phyloP scores from a whole-genome alignment of 2,113 vertebrate genomes.

The Capra hircus region DNA sequence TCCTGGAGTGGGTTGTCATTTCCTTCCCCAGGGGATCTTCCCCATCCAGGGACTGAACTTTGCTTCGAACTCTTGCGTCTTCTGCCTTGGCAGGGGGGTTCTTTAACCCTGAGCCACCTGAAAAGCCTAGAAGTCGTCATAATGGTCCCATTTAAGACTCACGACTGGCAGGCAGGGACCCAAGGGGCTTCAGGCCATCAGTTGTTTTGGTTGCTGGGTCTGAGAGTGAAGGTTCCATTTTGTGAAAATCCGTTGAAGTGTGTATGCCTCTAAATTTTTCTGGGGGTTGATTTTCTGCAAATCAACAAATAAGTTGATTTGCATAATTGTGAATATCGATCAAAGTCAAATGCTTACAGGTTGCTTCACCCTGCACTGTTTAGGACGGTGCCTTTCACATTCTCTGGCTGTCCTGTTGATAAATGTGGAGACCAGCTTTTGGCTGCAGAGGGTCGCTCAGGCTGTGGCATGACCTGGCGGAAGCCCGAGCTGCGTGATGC shows the following conservation, averaged over 20 bases:
- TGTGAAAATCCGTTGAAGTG: background rate
- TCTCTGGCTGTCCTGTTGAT: background rate
- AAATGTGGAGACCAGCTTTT: background rate
- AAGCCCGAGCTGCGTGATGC: background rate
- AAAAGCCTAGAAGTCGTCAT: background rate
- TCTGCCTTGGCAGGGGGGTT: background rate
- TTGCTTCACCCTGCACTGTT: background rate
- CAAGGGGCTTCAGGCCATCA: background rate
- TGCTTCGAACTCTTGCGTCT: background rate
- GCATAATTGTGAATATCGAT: background rate
- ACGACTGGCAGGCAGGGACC: background rate
- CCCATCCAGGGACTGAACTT: background rate
- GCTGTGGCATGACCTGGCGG: fast-evolving
- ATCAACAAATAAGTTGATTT: background rate
- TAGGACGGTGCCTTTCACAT: background rate
- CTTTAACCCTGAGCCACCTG: background rate
- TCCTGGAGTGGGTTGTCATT: background rate
- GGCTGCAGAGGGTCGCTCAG: background rate
- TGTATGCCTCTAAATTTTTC: background rate
- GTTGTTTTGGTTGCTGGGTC: background rate
- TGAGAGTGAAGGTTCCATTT: background rate
- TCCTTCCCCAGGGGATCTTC: background rate
- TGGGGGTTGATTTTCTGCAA: background rate
- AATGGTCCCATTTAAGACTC: background rate
- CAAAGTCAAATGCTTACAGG: background rate